Evolutionary conservation across 2,888 invertebrate genomes (phyloP), one percentile per base, ranked within the genome.

Genomic region (Hylaea fasciaria): DNA sequence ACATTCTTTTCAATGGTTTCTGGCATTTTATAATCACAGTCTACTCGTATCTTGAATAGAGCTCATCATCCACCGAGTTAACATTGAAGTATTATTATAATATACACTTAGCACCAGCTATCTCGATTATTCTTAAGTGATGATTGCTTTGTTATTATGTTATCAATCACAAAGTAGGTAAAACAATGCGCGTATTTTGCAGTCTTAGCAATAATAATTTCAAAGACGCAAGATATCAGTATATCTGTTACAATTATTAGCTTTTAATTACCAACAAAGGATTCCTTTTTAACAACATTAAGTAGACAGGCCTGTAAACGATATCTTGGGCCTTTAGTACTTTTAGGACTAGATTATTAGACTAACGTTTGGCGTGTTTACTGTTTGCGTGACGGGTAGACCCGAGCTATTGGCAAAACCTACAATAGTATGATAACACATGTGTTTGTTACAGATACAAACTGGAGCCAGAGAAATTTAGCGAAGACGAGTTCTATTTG

Each of bases 401-500:
- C 2, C 3, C 22, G 32, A 32, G 1, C 9, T 8, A 32, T 7
- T 9, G 32, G 5, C 32, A 8, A 10, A 7, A 32, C 32, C 22
- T 22, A 32, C 7, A 32, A 4, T 32, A 7, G 10, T 7, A 32
- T 10, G 32, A 7, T 9, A 32, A 37, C n/a, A n/a, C n/a, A 11
- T 45, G 29, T 45, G 9, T 3, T 53, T 58, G 49, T 78, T 82
- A 17, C 82, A 94, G 94, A 78, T 94, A 93, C 74, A 87, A 91
- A 73, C 72, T 94, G 58, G 88, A 93, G 39, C 94, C 94, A 0
- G 82, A 89, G 11, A 73, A 84, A 60, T 78, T 82, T 46, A 84
- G 81, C 60, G 81, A 85, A 29, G 94, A 94, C 63, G 93, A 93
- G 66, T 93, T 94, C 76, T 93, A 93, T 73, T 87, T 95, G 37